Base-by-base conservation (phyloP, 2,888 invertebrate species). In the Cheilosia soror region DNA sequence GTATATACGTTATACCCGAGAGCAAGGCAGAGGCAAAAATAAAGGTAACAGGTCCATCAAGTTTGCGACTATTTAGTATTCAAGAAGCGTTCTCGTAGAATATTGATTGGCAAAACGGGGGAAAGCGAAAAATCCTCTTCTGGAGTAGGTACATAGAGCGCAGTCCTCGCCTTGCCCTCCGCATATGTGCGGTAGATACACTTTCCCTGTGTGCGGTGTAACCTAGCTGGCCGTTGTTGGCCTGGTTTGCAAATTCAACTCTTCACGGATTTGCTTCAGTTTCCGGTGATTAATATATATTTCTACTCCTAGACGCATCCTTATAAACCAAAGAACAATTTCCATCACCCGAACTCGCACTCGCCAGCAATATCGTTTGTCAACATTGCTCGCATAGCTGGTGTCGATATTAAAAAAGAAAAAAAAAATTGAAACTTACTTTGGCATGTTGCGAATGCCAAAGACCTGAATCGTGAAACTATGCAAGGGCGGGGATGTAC, bases 331-430 rank as follows among this genome's bases (percentile, higher is more conserved):
- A 58, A 37, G 47, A 63, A 66, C 62, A 66, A 80, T 85, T 81
- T 85, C 81, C 81, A 71, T 77, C 85, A 81, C 57, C 84, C 58
- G 66, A 65, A 62, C 81, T 63, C 81, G 76, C 73, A 81, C 62
- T 11, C 37, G 37, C 20, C 20, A 20, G 20, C 62, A 72, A 85
- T 91, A 91, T 91, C 91, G 90, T 90, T 89, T 89, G 90, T 90
- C 91, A 90, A 89, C 91, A 91, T 91, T 90, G 89, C 88, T 90
- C 89, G 90, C 90, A 91, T 91, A 87, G 89, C 91, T 91, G 90
- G 90, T 91, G 92, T 92, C 90, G 91, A 90, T 91, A 91, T 91
- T 91, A 91, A 92, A 78, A 90, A 89, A 88, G 89, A 90, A 91
- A 91, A 68, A 90, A 89, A 89, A 89, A 90, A 90, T 89, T 89